Percentiles rank a stretch among this genome's conserved stretches.
phyloP scores from a whole-genome alignment of 1,140 invertebrate species.

The Calliphora vicina region DNA sequence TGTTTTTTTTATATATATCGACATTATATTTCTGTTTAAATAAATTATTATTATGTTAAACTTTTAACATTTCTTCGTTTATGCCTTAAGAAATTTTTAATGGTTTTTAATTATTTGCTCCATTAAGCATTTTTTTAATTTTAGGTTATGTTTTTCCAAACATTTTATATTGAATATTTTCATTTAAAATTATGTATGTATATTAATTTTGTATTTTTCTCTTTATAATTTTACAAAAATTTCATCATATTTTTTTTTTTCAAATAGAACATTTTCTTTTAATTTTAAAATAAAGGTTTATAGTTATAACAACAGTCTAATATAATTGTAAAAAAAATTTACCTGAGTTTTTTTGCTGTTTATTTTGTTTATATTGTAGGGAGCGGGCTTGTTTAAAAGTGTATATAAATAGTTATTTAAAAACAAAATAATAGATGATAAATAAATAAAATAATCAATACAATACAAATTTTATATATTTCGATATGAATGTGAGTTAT shows the following conservation, averaged over 20 bases:
- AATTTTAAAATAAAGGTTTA: too few relatives aligned
- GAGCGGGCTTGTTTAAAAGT: background rate
- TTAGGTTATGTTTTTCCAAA: too few relatives aligned
- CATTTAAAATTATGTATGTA: too few relatives aligned
- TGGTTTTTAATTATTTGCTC: too few relatives aligned
- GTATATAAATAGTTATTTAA: background rate
- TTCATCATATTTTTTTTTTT: background rate
- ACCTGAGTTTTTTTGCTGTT: background rate
- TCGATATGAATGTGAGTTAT: background rate
- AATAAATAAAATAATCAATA: background rate
- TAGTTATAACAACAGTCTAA: conserved; percentile 7
- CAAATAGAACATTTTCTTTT: background rate
- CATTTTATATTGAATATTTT: too few relatives aligned
- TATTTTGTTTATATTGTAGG: background rate
- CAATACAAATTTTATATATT: background rate
- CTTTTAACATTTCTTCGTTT: too few relatives aligned
- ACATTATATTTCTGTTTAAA: background rate
- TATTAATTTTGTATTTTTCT: too few relatives aligned
- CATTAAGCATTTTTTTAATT: too few relatives aligned
- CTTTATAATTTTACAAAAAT: background rate
- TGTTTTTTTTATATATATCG: conserved; percentile 8
- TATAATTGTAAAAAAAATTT: background rate
- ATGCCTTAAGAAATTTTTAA: too few relatives aligned
- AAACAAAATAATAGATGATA: background rate
- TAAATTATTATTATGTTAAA: background rate